phyloP scores from a whole-genome alignment of 1,140 invertebrate species.

The Drosophila sp. region DNA sequence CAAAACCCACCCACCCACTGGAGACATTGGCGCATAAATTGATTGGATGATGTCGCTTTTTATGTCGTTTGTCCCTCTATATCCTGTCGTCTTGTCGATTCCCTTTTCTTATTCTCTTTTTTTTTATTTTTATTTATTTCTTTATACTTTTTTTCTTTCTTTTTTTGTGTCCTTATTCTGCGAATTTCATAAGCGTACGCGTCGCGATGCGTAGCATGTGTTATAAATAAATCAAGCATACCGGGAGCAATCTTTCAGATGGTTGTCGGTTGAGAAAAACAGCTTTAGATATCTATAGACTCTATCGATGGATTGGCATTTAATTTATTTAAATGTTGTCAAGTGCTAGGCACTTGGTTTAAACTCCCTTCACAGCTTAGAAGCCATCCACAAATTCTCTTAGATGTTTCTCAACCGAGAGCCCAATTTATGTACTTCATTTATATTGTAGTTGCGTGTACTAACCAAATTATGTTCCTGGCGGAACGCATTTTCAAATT shows the following conservation, averaged over 20 bases:
- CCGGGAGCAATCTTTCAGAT: conserved; percentile 68
- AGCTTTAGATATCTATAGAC: conserved; percentile 41
- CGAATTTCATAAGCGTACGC: conserved; percentile 74
- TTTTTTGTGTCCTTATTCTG: conserved; percentile 44
- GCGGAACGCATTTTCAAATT: conserved; percentile 31
- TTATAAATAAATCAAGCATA: conserved; percentile 80
- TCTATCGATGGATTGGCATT: conserved; percentile 57
- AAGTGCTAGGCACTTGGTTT: conserved; percentile 10
- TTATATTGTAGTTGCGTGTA: conserved; percentile 10
- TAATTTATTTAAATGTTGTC: conserved; percentile 72
- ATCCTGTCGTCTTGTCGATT: conserved; percentile 25
- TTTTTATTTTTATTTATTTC: conserved; percentile 11
- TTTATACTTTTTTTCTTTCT: too few species aligned
- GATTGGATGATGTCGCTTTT: conserved; percentile 83
- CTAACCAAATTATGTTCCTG: conserved; percentile 42
- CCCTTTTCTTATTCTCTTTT: not conserved
- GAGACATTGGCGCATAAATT: conserved; percentile 82
- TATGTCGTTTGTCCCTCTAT: conserved; percentile 69
- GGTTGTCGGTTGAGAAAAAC: conserved; percentile 26
- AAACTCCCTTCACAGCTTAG: not conserved
- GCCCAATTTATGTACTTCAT: conserved; percentile 1
- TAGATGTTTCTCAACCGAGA: not conserved
- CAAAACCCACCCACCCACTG: conserved; percentile 48
- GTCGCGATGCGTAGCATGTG: conserved; percentile 75
- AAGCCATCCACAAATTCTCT: not conserved